These are phyloP conservation scores for Bufo gargarizans DNA, from an alignment of 2,113 vertebrate genomes.

Conservation along the genomic window DNA sequence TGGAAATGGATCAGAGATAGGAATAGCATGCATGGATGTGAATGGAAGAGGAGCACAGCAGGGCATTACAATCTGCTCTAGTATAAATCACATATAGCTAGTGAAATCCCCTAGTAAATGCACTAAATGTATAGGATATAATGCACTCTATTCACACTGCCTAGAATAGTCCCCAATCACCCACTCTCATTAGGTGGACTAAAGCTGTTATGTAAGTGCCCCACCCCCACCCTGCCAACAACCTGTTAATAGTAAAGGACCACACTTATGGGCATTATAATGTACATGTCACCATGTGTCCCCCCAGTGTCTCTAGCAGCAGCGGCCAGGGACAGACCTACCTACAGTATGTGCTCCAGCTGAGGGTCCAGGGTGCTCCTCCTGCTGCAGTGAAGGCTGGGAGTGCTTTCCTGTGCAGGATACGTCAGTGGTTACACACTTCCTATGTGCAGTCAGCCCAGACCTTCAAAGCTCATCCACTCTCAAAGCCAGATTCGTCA, in stretches of 20 bases:
- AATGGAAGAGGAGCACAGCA: too few species aligned
- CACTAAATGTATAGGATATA: too few species aligned
- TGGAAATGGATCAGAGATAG: too few species aligned
- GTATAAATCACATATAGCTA: too few species aligned
- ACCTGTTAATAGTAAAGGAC: not conserved
- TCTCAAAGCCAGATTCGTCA: not conserved
- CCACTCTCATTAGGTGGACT: not conserved
- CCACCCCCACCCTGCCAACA: not conserved
- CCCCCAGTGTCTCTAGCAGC: not conserved
- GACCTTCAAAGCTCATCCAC: not conserved
- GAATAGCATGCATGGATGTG: too few species aligned
- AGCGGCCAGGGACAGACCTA: not conserved
- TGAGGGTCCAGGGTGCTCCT: constrained; percentile 1
- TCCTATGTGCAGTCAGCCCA: constrained; percentile 31
- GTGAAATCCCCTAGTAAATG: too few species aligned
- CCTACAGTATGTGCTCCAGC: not conserved
- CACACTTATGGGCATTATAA: not conserved
- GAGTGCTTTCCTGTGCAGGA: constrained; percentile 31
- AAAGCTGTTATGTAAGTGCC: not conserved
- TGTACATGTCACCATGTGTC: too few species aligned
- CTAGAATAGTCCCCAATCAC: too few species aligned
- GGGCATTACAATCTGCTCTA: too few species aligned
- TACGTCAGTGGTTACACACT: constrained; percentile 59
- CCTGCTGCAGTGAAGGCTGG: constrained; percentile 35
- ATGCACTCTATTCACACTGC: too few species aligned